Evolutionary conservation across 2,113 vertebrate species (phyloP).

Genomic region (Uria lomvia): DNA sequence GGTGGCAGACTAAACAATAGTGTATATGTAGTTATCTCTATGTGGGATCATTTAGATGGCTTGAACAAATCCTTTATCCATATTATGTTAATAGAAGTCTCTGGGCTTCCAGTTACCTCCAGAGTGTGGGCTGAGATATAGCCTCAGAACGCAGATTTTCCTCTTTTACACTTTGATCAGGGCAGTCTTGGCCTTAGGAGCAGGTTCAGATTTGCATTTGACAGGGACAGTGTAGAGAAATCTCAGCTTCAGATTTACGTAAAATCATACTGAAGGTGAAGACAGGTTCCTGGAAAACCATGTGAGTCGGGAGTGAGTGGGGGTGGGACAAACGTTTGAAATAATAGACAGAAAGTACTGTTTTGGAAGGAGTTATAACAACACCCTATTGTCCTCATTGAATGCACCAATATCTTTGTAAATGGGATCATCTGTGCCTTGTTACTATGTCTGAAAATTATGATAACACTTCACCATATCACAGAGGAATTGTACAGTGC

Average conservation of each 20-base stretch:
- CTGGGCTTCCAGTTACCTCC: background rate
- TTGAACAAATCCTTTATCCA: background rate
- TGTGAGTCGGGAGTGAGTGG: background rate
- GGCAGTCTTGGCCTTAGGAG: background rate
- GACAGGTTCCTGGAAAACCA: background rate
- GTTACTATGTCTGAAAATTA: background rate
- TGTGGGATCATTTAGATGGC: background rate
- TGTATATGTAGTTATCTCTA: background rate
- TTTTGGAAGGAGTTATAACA: background rate
- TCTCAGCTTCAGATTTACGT: background rate
- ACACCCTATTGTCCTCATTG: background rate
- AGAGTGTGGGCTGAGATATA: fast-evolving
- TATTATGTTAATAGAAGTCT: background rate
- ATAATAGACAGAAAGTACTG: background rate
- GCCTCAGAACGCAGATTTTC: background rate
- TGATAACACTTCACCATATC: background rate
- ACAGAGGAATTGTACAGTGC: background rate
- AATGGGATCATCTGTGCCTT: background rate
- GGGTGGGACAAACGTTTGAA: background rate
- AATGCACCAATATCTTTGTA: background rate
- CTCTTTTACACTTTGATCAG: background rate
- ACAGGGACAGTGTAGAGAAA: background rate
- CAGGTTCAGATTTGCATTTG: background rate
- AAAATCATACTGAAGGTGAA: background rate
- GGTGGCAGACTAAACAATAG: background rate